Evolutionary conservation across 2,797 vertebrate genomes (phyloP), one percentile per base, ranked within the genome.

Genomic region (Sylvilagus floridanus): DNA sequence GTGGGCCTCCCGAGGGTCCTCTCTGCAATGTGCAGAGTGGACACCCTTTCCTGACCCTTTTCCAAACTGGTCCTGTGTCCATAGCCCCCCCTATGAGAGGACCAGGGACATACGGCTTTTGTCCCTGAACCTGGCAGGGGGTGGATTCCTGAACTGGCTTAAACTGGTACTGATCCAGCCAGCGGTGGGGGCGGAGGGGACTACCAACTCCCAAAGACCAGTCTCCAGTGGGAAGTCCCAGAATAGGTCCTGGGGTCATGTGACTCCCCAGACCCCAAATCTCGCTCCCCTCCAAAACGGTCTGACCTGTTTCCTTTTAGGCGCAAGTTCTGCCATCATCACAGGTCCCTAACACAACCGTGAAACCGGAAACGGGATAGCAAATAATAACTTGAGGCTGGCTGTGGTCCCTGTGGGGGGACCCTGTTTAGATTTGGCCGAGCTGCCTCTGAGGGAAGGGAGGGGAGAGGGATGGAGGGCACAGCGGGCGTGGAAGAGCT

Each of bases 81-180:
- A 96, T 95, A 94, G 95, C 96, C 94, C 94, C 96, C 96, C 97
- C 96, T 95, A 93, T 96, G 95, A 95, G 97, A 95, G 97, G 96
- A 96, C 97, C 93, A 96, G 54, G 92, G 96, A 96, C 96, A 94
- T 96, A 94, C 97, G 97, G 97, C 97, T 97, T 96, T 96, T 96
- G 92, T 88, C 96, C 73, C 92, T 78, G 92, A 96, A 91, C 85
- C 93, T 85, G 96, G 94, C 90, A 94, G 87, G 75, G 42, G 95
- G 90, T 90, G 86, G 93, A 92, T 89, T 94, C 95, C 88, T 71
- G 83, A 88, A 93, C 91, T 82, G 95, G 96, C 93, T 92, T 77
- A 75, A 57, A 82, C 9, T 22, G 85, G 88, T 76, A 88, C 35
- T 69, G 93, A 69, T 32, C n/a, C 63, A 77, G 90, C 71, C 21